These are phyloP conservation scores for Protobothrops mucrosquamatus DNA, from an alignment of 2,113 vertebrate genomes.

Conservation along the genomic window DNA sequence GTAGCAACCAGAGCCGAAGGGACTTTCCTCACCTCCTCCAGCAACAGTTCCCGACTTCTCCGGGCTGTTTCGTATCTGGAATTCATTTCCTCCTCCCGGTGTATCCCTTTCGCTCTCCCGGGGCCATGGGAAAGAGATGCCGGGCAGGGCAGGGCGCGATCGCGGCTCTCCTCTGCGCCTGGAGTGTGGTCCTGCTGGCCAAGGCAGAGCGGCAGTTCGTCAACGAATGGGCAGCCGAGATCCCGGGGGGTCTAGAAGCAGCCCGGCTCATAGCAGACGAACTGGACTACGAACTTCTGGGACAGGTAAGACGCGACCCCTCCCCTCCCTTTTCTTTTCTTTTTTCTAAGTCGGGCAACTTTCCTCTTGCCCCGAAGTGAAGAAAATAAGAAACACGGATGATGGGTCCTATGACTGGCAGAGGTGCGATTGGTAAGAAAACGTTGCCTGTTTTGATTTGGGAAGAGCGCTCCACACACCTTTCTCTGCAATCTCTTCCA, in stretches of 20 bases:
- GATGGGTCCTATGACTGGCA: background rate
- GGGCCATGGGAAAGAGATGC: conserved; percentile 79
- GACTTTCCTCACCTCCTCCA: background rate
- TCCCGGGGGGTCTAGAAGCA: conserved; percentile 83
- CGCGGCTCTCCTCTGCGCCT: conserved; percentile 69
- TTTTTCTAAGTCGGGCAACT: background rate
- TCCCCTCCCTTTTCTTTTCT: background rate
- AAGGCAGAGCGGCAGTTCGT: conserved; percentile 83
- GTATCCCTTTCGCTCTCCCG: background rate
- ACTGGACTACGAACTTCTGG: conserved; percentile 88
- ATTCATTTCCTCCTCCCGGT: background rate
- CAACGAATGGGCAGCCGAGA: conserved; percentile 97
- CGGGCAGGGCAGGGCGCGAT: conserved; percentile 58
- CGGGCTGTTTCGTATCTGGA: background rate
- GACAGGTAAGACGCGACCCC: conserved; percentile 80
- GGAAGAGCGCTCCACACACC: background rate
- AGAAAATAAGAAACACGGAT: background rate
- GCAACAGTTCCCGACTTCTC: background rate
- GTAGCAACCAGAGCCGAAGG: conserved; percentile 36
- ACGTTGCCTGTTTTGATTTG: background rate
- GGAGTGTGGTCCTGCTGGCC: conserved; percentile 51
- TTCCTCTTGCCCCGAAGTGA: background rate
- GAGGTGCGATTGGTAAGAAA: background rate
- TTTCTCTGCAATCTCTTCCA: background rate
- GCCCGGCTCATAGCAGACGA: conserved; percentile 85